phyloP scores from a whole-genome alignment of 2,113 vertebrate genomes.

The Polypterus senegalus region DNA sequence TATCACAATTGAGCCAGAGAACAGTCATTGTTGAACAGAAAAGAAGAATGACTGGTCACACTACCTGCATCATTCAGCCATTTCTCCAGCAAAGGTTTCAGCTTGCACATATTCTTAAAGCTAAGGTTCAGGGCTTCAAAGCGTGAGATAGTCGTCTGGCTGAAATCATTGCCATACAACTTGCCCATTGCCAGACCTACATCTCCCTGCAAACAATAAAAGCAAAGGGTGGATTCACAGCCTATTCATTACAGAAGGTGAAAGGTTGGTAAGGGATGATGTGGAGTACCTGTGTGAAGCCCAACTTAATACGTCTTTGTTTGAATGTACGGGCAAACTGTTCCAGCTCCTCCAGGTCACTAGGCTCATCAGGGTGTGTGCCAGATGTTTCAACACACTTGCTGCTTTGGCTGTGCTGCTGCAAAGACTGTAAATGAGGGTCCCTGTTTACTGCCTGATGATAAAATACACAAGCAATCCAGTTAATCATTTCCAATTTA shows the following conservation, averaged over 20 bases:
- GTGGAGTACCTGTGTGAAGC: slow-evolving; percentile 72
- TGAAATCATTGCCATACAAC: slow-evolving; percentile 87
- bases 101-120: slow-evolving; percentile 95
- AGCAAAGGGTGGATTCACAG: neutral
- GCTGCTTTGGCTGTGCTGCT: slow-evolving; percentile 51
- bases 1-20: too few relatives aligned
- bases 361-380: slow-evolving; percentile 75
- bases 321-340: slow-evolving; percentile 89
- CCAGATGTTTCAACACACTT: slow-evolving; percentile 31
- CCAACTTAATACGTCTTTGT: slow-evolving; percentile 83
- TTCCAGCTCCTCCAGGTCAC: slow-evolving; percentile 82
- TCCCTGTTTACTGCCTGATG: too few relatives aligned
- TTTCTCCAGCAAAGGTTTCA: slow-evolving; percentile 83
- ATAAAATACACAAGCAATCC: too few relatives aligned
- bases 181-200: slow-evolving; percentile 88
- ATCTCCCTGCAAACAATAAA: slow-evolving; percentile 51
- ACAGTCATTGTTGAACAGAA: neutral
- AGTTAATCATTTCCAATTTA: too few relatives aligned
- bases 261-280: neutral
- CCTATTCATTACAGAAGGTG: neutral
- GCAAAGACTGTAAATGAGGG: slow-evolving; percentile 2
- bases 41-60: too few relatives aligned
- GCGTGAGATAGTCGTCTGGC: slow-evolving; percentile 86
- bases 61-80: slow-evolving; percentile 83
- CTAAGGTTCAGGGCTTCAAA: slow-evolving; percentile 87